phyloP scores from a whole-genome alignment of 2,888 invertebrate species.

The Alcis repandata region DNA sequence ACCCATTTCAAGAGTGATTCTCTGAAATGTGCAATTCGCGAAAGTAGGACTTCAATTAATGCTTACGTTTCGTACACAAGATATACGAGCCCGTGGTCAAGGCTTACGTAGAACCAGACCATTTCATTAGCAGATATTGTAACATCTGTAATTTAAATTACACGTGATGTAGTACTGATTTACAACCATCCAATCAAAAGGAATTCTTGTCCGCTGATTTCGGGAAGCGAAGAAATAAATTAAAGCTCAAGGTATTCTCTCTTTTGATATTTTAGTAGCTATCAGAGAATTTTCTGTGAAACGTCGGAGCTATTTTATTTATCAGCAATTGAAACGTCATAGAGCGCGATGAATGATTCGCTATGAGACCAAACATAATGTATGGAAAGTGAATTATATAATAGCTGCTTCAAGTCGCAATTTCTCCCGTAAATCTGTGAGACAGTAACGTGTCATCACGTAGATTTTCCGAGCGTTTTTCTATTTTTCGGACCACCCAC shows the following conservation, averaged over 20 bases:
- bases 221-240: slow-evolving; percentile 25
- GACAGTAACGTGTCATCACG: slow-evolving; percentile 24
- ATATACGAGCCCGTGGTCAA: slow-evolving; percentile 8
- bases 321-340: slow-evolving; percentile 22
- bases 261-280: slow-evolving; percentile 24
- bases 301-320: slow-evolving; percentile 22
- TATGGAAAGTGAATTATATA: not conserved
- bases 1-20: slow-evolving; percentile 12
- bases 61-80: not conserved
- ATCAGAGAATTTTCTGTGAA: slow-evolving; percentile 28
- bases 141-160: slow-evolving; percentile 9
- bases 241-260: slow-evolving; percentile 22
- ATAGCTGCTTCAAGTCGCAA: slow-evolving; percentile 23
- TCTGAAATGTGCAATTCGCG: slow-evolving; percentile 9
- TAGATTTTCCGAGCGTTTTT: slow-evolving; percentile 17
- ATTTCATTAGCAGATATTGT: slow-evolving; percentile 15
- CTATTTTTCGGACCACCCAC: slow-evolving; percentile 43
- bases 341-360: slow-evolving; percentile 12
- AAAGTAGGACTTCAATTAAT: slow-evolving; percentile 8
- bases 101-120: slow-evolving; percentile 10
- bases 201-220: slow-evolving; percentile 24
- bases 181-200: slow-evolving; percentile 21
- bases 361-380: not conserved
- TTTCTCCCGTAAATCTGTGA: slow-evolving; percentile 28
- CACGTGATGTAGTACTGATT: not conserved